A percentile compares a stretch with the other conserved stretches of the same genome.
phyloP scores from a whole-genome alignment of 37 sponge, comb jelly and placozoan genomes.

The Trichoplax adhaerens region DNA sequence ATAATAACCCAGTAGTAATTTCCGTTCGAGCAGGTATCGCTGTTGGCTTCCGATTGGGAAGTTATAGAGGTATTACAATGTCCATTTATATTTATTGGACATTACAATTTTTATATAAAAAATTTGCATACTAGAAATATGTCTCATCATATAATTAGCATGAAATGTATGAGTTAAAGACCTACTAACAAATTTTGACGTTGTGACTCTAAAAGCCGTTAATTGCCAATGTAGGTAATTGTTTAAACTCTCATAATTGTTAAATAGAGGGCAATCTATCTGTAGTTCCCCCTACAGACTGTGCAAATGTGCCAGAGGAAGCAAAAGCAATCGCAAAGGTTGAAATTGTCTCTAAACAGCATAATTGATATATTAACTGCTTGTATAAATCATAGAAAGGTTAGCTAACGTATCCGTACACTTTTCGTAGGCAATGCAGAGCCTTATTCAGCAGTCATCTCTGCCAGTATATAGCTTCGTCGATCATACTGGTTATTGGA shows the following conservation, averaged over 20 bases:
- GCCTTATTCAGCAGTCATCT: constrained; percentile 12
- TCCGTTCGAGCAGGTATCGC: background rate
- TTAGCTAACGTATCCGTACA: background rate
- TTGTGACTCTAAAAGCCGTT: no score
- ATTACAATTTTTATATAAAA: no score
- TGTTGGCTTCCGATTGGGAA: constrained; percentile 67
- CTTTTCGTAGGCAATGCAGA: constrained; percentile 7
- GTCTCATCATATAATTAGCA: no score
- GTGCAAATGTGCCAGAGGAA: constrained; percentile 43
- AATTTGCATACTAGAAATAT: no score
- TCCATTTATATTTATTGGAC: no score
- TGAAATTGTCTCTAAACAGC: background rate
- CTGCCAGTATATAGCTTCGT: constrained; percentile 7
- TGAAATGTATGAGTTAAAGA: no score
- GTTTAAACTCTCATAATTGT: no score
- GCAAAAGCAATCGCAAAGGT: constrained; percentile 42
- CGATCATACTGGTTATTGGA: constrained; percentile 10
- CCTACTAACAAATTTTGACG: no score
- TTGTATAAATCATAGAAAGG: no score
- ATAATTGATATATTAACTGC: no score
- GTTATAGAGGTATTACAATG: constrained; percentile 26
- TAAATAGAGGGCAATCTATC: constrained; percentile 45
- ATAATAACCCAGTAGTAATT: no score
- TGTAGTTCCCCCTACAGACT: constrained; percentile 56
- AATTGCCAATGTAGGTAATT: no score